Base-by-base conservation (phyloP, 2,888 invertebrate species). In the Plagodis dolabraria region DNA sequence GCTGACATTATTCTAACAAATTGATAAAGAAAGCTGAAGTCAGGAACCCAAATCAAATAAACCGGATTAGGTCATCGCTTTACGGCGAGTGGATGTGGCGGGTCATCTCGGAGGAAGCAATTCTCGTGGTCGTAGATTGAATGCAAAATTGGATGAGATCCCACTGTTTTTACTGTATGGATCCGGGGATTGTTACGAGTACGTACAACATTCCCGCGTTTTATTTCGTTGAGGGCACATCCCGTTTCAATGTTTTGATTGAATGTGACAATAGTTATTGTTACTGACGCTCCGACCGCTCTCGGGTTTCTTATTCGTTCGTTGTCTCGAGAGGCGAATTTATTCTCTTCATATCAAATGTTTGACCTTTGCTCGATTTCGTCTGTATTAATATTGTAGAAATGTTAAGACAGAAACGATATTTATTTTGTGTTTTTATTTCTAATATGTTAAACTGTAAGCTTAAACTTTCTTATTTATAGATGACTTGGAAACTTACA, bases 81-180 rank as follows among this genome's bases (percentile, higher is more conserved):
- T 91, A 92, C 86, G 83, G 83, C 86, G 82, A 83, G 82, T 83
- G 82, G 87, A 89, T 89, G 85, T 86, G 89, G 85, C 87, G 89
- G 91, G 91, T 89, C 90, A 92, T 92, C 91, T 91, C 85, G 78
- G 79, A 86, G 86, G 88, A 85, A 89, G 89, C 90, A 83, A 91
- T 92, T 89, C 89, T 84, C 85, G 87, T 79, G 89, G 87, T 88
- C 89, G 90, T 89, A 91, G 90, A 91, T 91, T 92, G 90, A 90
- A 92, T 92, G 91, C 90, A 91, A 90, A 92, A 92, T 92, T 92
- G 91, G 92, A 92, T 88, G 91, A 90, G 88, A 86, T 85, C 87
- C 85, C 80, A 85, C 84, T 86, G 87, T 88, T 89, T 89, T 89
- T 89, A 89, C 86, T 87, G 85, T 89, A 84, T 85, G 84, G 83